Evolutionary conservation across 2,888 invertebrate genomes (phyloP), one percentile per base, ranked within the genome.

Genomic region (Erebia epiphron): DNA sequence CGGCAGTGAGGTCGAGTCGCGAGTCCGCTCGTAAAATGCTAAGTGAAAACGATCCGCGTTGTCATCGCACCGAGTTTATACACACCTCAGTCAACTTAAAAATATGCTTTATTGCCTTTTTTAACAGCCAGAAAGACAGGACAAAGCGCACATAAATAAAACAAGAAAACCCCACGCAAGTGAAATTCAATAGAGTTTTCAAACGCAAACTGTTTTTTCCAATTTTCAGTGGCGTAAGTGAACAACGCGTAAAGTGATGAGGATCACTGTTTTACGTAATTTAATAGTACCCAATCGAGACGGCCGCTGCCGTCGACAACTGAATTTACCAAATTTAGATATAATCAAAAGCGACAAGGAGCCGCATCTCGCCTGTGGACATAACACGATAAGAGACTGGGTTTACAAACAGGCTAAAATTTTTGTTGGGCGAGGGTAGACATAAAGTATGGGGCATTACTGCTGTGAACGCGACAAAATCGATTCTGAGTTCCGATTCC

Each of bases 401-500:
- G 83, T 82, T 87, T 84, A 90, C 88, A 88, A 86, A 87, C 85
- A 79, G 83, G 80, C 82, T 80, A 79, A 82, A 80, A 79, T 76
- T 79, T 78, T 77, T 77, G 78, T 75, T 77, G 73, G 77, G 74
- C 77, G 77, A 72, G 73, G 77, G 78, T 75, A 78, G 77, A 84
- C 90, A 91, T 93, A 92, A 93, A 93, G 88, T 87, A 90, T 83
- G 79, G 77, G 83, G 90, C 86, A 85, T 92, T 86, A 93, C 91
- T 89, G 93, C 91, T 86, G 89, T 84, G 89, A 87, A 90, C 87
- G 84, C 90, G 87, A 90, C 89, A 85, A 89, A 91, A 91, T 92
- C 92, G 91, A 92, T 92, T 91, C 91, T 85, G 86, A 82, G 90
- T 90, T 89, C 91, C 90, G 91, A 92, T 93, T 93, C 93, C 84